Base-by-base conservation (phyloP, 2,888 invertebrate genomes). In the Papilio gigon region DNA sequence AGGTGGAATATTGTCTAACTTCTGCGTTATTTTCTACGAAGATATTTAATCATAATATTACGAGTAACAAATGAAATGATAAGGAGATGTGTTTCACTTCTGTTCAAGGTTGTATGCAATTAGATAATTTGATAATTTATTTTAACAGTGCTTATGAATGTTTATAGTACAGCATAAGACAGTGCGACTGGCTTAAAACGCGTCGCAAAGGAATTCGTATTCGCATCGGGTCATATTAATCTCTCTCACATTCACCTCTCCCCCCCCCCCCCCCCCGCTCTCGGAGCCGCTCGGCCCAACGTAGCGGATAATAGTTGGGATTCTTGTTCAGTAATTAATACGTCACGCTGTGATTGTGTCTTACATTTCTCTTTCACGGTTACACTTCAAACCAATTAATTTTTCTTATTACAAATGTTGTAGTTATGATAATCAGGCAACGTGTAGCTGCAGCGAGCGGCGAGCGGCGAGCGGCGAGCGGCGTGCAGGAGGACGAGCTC, bases 231-330 rank as follows among this genome's bases (percentile, higher is more conserved):
- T 84, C 84, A 84, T 87, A 89, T 88, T 87, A 87, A 87, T 89
- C 87, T 87, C 84, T 86, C 86, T 87, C 85, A 80, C 85, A 84
- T 88, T 86, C n/a, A n/a, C n/a, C n/a, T n/a, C n/a, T n/a, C n/a
- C n/a, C n/a, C n/a, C n/a, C 84, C 82, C 76, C 81, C 81, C 80
- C 76, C 78, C 77, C 76, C 78, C 74, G 73, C 4, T 47, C 72
- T 74, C 77, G 78, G 81, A 84, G 84, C 82, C 84, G 85, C 83
- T 79, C 77, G 81, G 85, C 83, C 79, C 77, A 82, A 77, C 82
- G 83, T 82, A 75, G 80, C 83, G 80, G 78, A 81, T 84, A 85
- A 88, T 87, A 82, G 81, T 80, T 79, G 78, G 77, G 80, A 82
- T 82, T 81, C 84, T 84, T 83, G 79, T 74, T 74, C 81, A 85